A percentile compares a stretch with the other conserved stretches of the same genome.
These are phyloP conservation scores for Xestia rhomboidea DNA, from an alignment of 2,888 invertebrate species.

Conservation along the genomic window DNA sequence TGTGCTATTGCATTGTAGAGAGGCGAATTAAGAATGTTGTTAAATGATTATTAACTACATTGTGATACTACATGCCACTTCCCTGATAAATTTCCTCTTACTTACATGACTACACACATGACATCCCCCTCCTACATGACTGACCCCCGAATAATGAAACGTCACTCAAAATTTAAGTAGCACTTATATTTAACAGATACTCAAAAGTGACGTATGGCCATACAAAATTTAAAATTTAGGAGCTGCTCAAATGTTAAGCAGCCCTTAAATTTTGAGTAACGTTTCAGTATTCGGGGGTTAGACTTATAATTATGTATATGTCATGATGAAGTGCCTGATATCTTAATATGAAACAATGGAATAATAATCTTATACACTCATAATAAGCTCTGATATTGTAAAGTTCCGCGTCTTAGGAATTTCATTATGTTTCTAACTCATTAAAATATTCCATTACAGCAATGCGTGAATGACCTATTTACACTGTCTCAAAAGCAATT, in stretches of 20 bases:
- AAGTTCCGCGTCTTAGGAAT: slow-evolving; percentile 1
- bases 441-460: slow-evolving; percentile 23
- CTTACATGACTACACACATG: no score
- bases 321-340: background rate
- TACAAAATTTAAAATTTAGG: no score
- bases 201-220: no score
- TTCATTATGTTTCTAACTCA: background rate
- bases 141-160: no score
- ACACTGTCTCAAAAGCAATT: background rate
- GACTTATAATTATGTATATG: background rate
- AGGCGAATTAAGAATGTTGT: background rate
- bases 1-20: slow-evolving; percentile 16
- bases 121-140: no score
- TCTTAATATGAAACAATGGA: background rate
- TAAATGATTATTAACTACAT: slow-evolving; percentile 12
- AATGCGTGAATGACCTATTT: background rate
- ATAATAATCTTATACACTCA: background rate
- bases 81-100: background rate
- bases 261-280: no score
- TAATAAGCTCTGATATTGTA: slow-evolving; percentile 4
- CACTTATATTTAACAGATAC: no score
- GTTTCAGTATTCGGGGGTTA: background rate
- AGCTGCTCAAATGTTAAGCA: no score
- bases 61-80: background rate
- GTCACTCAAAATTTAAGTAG: no score